phyloP scores from a whole-genome alignment of 2,888 invertebrate species.

The Hedya salicella region DNA sequence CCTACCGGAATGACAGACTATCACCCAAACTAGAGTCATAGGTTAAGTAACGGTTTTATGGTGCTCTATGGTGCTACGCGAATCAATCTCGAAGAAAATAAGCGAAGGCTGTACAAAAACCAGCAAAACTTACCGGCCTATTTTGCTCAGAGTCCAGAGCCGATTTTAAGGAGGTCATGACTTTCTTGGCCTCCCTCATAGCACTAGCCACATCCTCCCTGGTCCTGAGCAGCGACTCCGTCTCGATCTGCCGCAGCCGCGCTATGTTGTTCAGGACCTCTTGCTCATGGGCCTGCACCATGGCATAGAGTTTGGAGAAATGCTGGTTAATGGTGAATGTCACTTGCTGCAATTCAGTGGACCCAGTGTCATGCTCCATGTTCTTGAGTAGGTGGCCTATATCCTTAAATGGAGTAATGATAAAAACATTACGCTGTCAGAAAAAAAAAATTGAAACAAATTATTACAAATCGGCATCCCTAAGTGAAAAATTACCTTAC shows the following conservation, averaged over 20 bases:
- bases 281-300: constrained; percentile 15
- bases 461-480: too few relatives aligned
- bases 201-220: constrained; percentile 26
- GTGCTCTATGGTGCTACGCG: too few relatives aligned
- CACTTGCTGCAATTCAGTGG: constrained; percentile 26
- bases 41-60: too few relatives aligned
- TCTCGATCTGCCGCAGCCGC: constrained; percentile 24
- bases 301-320: constrained; percentile 29
- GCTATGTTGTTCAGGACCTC: constrained; percentile 33
- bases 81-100: too few relatives aligned
- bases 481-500: too few relatives aligned
- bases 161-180: constrained; percentile 19
- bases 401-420: constrained; percentile 16
- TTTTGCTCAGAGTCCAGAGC: constrained; percentile 19
- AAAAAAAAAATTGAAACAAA: too few relatives aligned
- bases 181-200: constrained; percentile 27
- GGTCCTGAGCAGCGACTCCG: constrained; percentile 20
- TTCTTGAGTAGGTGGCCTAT: constrained; percentile 30
- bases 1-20: too few relatives aligned
- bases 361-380: constrained; percentile 14
- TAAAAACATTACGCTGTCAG: neutral
- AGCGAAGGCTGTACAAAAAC: too few relatives aligned
- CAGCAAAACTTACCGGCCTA: constrained; percentile 5
- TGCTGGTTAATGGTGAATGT: constrained; percentile 32
- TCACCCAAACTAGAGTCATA: too few relatives aligned